phyloP scores from a whole-genome alignment of 2,797 vertebrate genomes.

The Steatocranus sp. region DNA sequence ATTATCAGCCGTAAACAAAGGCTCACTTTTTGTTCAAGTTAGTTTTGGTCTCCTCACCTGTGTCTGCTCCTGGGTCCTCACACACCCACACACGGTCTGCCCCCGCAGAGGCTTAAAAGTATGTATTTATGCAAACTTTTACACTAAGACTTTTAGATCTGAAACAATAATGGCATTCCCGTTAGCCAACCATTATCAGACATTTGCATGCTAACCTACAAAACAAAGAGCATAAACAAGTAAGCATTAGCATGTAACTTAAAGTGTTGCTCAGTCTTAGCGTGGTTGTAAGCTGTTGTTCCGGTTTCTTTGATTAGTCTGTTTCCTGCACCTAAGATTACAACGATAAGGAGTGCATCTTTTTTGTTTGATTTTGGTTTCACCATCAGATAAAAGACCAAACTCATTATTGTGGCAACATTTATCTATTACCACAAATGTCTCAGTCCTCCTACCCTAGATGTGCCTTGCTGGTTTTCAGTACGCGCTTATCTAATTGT shows the following conservation, averaged over 20 bases:
- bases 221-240: not conserved
- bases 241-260: not conserved
- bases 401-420: not conserved
- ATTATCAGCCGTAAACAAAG: not conserved
- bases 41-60: not conserved
- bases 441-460: not conserved
- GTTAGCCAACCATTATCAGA: not conserved
- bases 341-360: accelerated
- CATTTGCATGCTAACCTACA: not conserved
- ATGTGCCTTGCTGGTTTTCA: not conserved
- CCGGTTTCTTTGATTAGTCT: not conserved
- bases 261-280: not conserved
- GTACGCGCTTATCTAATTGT: not conserved
- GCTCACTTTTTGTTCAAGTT: not conserved
- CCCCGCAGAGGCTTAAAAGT: not conserved
- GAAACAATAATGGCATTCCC: not conserved
- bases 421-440: not conserved
- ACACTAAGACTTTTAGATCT: not conserved
- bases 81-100: not conserved
- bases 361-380: not conserved
- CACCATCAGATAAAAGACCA: not conserved
- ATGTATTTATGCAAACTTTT: not conserved
- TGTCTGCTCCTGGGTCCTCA: not conserved
- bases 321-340: not conserved
- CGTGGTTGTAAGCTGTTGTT: accelerated